Base-by-base conservation (phyloP, 2,888 invertebrate genomes). In the Sphinx pinastri region DNA sequence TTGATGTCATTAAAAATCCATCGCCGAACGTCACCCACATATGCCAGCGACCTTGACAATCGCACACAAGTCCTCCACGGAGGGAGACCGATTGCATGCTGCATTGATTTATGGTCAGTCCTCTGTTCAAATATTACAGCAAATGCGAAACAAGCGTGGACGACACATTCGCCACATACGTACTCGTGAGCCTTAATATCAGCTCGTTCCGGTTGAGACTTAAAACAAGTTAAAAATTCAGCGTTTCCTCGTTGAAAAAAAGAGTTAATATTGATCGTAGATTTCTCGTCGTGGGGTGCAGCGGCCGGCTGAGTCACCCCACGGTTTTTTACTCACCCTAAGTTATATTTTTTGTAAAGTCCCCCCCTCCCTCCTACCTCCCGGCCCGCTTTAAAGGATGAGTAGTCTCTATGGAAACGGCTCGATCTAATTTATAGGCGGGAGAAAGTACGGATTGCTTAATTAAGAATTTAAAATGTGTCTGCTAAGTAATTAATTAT, bases 211-310 rank as follows among this genome's bases (percentile, higher is more conserved):
- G 73, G 76, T 75, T 80, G 47, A 60, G 83, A 85, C 86, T 90
- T 87, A 88, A 89, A 90, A 88, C 85, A 88, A 91, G 88, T 92
- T 92, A 91, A 93, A 91, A 93, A 92, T 91, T 92, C 91, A 90
- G 86, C 89, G 86, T 91, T 90, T 92, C 90, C 86, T 84, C 86
- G 89, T 92, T 89, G 85, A 92, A 94, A 94, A 92, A 94, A 94
- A 94, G 94, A 94, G 94, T 94, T 94, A 94, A 94, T 94, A 94
- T 94, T 94, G 94, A 94, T 94, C 94, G 94, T 92, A 91, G 93
- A 93, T 94, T 94, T 94, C 89, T 92, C 92, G 85, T 88, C 90
- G 93, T 93, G 94, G 94, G 94, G 94, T 93, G 94, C 94, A 94
- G 89, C 93, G 94, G 93, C 93, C 93, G 94, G 94, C 92, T 93